Evolutionary conservation across 2,888 invertebrate genomes (phyloP), one percentile per base, ranked within the genome.

Genomic region (Desoria tigrina): DNA sequence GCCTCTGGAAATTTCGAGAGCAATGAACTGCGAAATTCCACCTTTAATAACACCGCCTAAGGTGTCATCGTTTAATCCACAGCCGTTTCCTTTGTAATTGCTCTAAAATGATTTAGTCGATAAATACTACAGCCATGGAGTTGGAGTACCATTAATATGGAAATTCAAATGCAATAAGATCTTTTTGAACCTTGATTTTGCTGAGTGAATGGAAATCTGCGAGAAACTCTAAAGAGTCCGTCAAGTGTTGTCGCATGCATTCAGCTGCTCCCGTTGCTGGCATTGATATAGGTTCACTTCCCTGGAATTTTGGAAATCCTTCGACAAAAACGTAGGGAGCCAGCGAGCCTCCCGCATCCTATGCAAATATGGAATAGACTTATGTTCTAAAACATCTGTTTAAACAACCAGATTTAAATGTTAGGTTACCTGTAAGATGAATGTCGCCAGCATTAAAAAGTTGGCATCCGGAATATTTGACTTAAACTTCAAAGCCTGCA

Each of bases 41-140:
- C 96, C 94, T 82, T 99, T 99, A 61, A 99, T 85, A 57, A 94
- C 91, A 1, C 96, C 96, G 1, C 98, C 98, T 27, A 99, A 82
- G 0, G 97, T 96, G 80, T 98, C 97, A 80, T 97, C 96, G 79
- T 95, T 93, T 66, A 94, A 82, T 64, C 92, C 90, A 78, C 83
- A 87, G 80, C 82, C 83, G 69, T 85, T 82, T 3, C 87, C 88
- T 80, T 88, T 89, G 78, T 85, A 85, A 78, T 87, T 88, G 77
- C 86, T 88, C 87, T 88, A 75, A 68, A 80, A 79, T n/a, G n/a
- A n/a, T n/a, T n/a, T n/a, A n/a, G n/a, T n/a, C n/a, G n/a, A n/a
- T n/a, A n/a, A n/a, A n/a, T n/a, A n/a, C n/a, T n/a, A n/a, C n/a
- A n/a, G n/a, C n/a, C n/a, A n/a, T n/a, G n/a, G n/a, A n/a, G n/a